Conservation (phyloP, 2,113 vertebrate species). For the Nanorana parkeri region DNA sequence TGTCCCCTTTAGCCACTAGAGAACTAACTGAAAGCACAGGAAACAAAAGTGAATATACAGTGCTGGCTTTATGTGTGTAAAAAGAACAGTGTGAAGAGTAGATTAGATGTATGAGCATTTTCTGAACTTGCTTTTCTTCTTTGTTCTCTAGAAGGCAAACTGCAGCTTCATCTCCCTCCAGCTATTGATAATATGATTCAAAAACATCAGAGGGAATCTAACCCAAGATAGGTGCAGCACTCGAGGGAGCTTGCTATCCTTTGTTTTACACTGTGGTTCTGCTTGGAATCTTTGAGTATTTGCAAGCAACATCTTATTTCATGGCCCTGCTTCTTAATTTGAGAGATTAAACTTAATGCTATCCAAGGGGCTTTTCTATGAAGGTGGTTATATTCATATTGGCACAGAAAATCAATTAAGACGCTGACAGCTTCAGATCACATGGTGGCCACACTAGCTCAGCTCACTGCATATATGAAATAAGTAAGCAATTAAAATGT, state of each 20-base stretch:
- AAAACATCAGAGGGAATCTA: conserved; percentile 81
- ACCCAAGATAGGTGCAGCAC: conserved; percentile 79
- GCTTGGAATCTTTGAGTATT: conserved; percentile 80
- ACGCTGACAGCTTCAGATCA: conserved; percentile 23
- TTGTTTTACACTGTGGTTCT: conserved; percentile 79
- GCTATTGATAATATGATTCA: conserved; percentile 80
- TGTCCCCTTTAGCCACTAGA: conserved; percentile 47
- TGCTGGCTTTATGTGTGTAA: conserved; percentile 63
- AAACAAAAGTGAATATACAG: conserved; percentile 68
- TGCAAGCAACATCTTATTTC: conserved; percentile 85
- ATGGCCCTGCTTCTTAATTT: conserved; percentile 81
- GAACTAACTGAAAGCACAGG: conserved; percentile 64
- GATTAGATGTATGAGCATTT: conserved; percentile 71
- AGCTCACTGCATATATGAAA: conserved; percentile 7
- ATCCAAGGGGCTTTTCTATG: conserved; percentile 78
- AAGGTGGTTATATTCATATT: conserved; percentile 73
- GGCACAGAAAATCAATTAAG: conserved; percentile 79
- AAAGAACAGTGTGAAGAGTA: conserved; percentile 69
- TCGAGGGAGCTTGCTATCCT: conserved; percentile 73
- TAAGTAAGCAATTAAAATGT: conserved; percentile 22
- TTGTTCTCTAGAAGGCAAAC: conserved; percentile 78
- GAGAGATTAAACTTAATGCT: conserved; percentile 81
- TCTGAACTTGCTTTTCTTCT: conserved; percentile 67
- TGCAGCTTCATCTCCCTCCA: conserved; percentile 77
- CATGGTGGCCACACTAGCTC: conserved; percentile 37